Base-by-base conservation (phyloP, 2,888 invertebrate species). In the Cinara cedri region DNA sequence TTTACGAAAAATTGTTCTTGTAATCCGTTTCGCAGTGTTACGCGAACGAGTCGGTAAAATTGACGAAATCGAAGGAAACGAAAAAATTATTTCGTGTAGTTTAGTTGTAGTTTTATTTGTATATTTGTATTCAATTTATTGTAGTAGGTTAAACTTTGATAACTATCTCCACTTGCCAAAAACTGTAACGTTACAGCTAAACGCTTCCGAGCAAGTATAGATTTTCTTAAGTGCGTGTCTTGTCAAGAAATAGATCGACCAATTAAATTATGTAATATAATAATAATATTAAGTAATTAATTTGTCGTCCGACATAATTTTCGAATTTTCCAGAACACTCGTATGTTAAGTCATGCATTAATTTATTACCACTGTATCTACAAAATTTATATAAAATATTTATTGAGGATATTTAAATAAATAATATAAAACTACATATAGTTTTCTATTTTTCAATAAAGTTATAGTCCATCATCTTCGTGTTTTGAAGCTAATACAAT, bases 121-220 rank as follows among this genome's bases (percentile, higher is more conserved):
- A n/a, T n/a, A n/a, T n/a, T n/a, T n/a, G n/a, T n/a, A n/a, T n/a
- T n/a, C n/a, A 78, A 46, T 76, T 66, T n/a, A 8, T 57, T 42
- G 21, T 66, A 21, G 42, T 63, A 76, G 57, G 57, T 44, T 44
- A 68, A 54, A 49, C 44, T 55, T 26, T 66, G 55, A 42, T 51
- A 76, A 46, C 76, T 66, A 54, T 76, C 66, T n/a, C 76, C 76
- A 76, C 34, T 55, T n/a, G 76, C 76, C 42, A 76, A 42, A 55
- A 66, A 78, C 46, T 46, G 54, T 46, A 70, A 57, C 3, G 34
- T 55, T 34, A 78, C 68, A 54, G 68, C 42, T 26, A 78, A 57
- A 26, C 60, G 55, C 60, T 78, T 60, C 16, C 13, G 55, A 14
- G 60, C 42, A 34, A 42, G 55, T 57, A 78, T 68, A 44, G 60